Percentiles rank a stretch among this genome's conserved stretches.
phyloP scores from a whole-genome alignment of 1,140 invertebrate species.

The Lineus longissimus region DNA sequence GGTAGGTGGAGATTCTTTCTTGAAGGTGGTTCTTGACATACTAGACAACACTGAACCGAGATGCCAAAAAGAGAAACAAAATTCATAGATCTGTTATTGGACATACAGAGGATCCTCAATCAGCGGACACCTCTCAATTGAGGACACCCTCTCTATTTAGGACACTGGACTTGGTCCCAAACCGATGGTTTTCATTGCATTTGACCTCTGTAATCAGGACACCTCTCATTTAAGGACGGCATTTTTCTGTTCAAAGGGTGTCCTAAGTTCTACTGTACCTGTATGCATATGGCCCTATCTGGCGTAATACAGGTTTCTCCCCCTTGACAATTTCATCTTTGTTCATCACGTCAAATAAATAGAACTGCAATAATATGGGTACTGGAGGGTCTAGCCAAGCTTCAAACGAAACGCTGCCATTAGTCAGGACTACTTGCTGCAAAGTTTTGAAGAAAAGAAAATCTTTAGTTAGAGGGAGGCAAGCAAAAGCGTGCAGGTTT shows the following conservation, averaged over 20 bases:
- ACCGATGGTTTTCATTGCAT: too few relatives aligned
- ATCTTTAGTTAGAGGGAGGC: too few relatives aligned
- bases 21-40: too few relatives aligned
- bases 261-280: constrained; percentile 24
- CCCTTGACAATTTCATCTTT: constrained; percentile 76
- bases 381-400: constrained; percentile 52
- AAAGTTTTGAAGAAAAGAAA: constrained; percentile 1
- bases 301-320: constrained; percentile 71
- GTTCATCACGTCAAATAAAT: constrained; percentile 84
- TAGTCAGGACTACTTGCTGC: constrained; percentile 37
- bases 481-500: too few relatives aligned
- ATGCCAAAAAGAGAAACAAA: too few relatives aligned
- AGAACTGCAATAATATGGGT: constrained; percentile 57
- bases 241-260: too few relatives aligned
- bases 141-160: too few relatives aligned
- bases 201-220: too few relatives aligned
- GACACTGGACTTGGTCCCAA: too few relatives aligned
- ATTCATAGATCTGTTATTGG: too few relatives aligned
- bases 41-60: too few relatives aligned
- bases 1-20: too few relatives aligned
- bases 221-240: neutral
- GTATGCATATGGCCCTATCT: constrained; percentile 75
- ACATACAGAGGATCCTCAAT: neutral
- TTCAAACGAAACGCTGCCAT: constrained; percentile 42
- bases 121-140: neutral